Conservation (phyloP, 2,113 vertebrate genomes). For the Suricata suricatta region DNA sequence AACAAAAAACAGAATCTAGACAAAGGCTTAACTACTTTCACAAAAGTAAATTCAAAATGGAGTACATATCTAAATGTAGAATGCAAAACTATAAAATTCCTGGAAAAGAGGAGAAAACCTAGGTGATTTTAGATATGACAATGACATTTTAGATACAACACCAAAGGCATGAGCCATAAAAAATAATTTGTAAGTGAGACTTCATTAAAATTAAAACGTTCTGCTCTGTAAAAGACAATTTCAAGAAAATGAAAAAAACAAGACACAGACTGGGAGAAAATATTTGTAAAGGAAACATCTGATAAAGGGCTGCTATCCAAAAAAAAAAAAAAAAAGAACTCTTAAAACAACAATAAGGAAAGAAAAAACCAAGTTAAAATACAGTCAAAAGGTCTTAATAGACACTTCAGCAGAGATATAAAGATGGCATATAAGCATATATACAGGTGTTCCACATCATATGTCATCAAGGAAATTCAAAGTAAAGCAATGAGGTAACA, state of each 20-base stretch:
- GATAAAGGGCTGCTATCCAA: not conserved
- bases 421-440: not conserved
- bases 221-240: not conserved
- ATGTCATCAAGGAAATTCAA: not conserved
- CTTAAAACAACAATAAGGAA: not conserved
- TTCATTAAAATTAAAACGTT: not conserved
- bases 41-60: not conserved
- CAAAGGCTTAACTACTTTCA: not conserved
- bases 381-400: not conserved
- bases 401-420: not conserved
- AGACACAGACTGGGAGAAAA: not conserved
- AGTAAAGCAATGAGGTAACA: not conserved
- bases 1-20: not conserved
- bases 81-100: not conserved
- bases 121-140: not conserved
- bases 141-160: not conserved
- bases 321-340: not conserved
- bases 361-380: not conserved
- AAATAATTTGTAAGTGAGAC: not conserved
- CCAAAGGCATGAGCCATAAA: not conserved
- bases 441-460: not conserved
- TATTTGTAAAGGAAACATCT: not conserved
- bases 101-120: not conserved
- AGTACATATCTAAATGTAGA: not conserved
- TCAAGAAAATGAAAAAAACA: not conserved